A percentile compares a stretch with the other conserved stretches of the same genome.
Evolutionary conservation across 2,113 vertebrate species (phyloP).

Genomic region (rabbit (Oryctolagus cuniculus)): DNA sequence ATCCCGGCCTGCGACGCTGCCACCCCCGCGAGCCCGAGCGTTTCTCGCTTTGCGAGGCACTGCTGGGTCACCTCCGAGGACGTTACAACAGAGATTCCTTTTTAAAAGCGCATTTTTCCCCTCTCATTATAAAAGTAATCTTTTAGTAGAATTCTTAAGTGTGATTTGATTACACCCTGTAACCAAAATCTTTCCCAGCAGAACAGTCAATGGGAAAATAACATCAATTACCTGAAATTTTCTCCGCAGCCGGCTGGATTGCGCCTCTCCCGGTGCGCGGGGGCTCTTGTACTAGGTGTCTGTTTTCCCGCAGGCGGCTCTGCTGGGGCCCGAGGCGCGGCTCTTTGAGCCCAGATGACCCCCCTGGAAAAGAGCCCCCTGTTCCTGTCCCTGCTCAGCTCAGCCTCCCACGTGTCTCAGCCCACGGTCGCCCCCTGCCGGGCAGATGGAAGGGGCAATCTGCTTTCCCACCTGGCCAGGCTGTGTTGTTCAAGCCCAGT

Average conservation of each 20-base stretch:
- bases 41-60: neutral
- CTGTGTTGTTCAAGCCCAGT: too few relatives aligned
- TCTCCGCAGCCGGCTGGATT: conserved; percentile 68
- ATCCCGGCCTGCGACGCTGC: neutral
- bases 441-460: conserved; percentile 55
- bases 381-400: neutral
- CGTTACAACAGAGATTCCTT: conserved; percentile 46
- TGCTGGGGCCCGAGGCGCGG: neutral
- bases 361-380: neutral
- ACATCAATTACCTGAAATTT: conserved; percentile 78
- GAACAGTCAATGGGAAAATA: conserved; percentile 79
- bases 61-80: conserved; percentile 57
- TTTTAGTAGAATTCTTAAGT: conserved; percentile 80
- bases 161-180: conserved; percentile 81
- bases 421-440: conserved; percentile 58
- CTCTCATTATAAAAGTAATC: conserved; percentile 79
- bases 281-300: neutral
- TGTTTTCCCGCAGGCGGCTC: neutral
- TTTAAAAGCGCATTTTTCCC: conserved; percentile 62
- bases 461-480: conserved; percentile 63
- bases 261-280: conserved; percentile 52
- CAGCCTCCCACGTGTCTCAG: neutral
- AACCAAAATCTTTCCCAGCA: conserved; percentile 78
- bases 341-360: neutral
- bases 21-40: neutral